Evolutionary conservation across 2,888 invertebrate species (phyloP), one percentile per base, ranked within the genome.

Genomic region (Ptilodon capucinus): DNA sequence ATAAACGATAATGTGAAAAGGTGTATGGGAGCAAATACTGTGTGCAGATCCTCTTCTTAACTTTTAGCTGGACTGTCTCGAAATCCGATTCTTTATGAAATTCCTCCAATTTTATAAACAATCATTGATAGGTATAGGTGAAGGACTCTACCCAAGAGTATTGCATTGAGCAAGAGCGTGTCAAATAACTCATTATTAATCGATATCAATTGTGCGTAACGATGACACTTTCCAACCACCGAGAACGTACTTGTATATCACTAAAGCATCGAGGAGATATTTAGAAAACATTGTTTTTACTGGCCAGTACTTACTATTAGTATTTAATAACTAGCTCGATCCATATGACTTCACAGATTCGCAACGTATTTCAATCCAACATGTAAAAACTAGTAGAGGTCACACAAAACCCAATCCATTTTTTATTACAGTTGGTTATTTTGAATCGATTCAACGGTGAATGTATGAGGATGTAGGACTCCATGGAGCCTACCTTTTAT

Each of bases 401-500:
- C 1, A 2, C 2, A 2, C 2, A 48, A 57, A 55, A 54, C 55
- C 14, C 14, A 6, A 16, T 17, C 11, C 17, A 35, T 35, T 35
- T 71, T 69, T 71, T 68, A 70, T 60, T 66, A 62, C 53, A 46
- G 40, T 57, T 57, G 44, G 60, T 52, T 49, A 57, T 62, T 62
- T 62, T 60, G 57, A 59, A 68, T 62, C 51, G 59, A 54, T 53
- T n/a, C n/a, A 1, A 11, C 2, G n/a, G 28, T 43, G 57, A 51
- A 44, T 48, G 42, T 32, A 53, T 53, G 54, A 53, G 50, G 51
- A 60, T 54, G 35, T 35, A 4, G 44, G 51, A 54, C 50, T 45
- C 43, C 45, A 42, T 48, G 43, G 44, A 59, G 48, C 54, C 54
- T 55, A 63, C 57, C 62, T 74, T 79, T 79, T 77, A 78, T 74